phyloP scores from a whole-genome alignment of 2,113 vertebrate genomes.

The Macquaria australasica region DNA sequence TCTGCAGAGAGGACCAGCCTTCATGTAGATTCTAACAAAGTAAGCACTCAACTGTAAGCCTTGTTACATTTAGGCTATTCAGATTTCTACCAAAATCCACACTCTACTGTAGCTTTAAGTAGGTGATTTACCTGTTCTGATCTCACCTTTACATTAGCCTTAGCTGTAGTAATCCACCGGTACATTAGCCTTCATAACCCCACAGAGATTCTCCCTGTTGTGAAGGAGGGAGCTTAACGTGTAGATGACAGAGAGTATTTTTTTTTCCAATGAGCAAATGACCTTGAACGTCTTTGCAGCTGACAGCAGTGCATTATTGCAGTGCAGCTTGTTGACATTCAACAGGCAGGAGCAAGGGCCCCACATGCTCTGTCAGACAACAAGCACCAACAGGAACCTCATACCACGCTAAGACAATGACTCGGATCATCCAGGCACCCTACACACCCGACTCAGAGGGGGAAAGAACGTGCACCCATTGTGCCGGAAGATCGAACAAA shows the following conservation, averaged over 20 bases:
- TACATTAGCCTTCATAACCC: constrained; percentile 15
- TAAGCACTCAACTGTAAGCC: constrained; percentile 42
- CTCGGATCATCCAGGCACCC: constrained; percentile 38
- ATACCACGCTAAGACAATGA: constrained; percentile 67
- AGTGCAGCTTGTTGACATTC: constrained; percentile 82
- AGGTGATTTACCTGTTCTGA: constrained; percentile 25
- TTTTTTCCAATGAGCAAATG: constrained; percentile 63
- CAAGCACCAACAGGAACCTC: constrained; percentile 82
- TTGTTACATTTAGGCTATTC: constrained; percentile 36
- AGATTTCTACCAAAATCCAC: constrained; percentile 21
- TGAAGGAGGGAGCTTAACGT: constrained; percentile 50
- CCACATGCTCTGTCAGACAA: constrained; percentile 80
- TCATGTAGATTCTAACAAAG: constrained; percentile 32
- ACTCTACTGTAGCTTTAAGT: constrained; percentile 19
- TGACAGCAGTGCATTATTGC: constrained; percentile 77
- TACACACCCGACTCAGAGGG: constrained; percentile 2
- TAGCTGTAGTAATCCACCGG: constrained; percentile 46
- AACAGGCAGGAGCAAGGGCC: constrained; percentile 81
- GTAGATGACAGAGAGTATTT: constrained; percentile 28
- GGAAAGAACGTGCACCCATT: constrained; percentile 3
- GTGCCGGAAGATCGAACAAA: constrained; percentile 28
- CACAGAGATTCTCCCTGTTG: constrained; percentile 13
- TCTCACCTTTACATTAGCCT: constrained; percentile 31
- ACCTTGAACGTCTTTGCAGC: constrained; percentile 76
- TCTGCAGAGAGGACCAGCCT: constrained; percentile 48